Evolutionary conservation across 1,140 invertebrate species (phyloP), one percentile per base, ranked within the genome.

Genomic region (Leptinotarsa undecemlineata): DNA sequence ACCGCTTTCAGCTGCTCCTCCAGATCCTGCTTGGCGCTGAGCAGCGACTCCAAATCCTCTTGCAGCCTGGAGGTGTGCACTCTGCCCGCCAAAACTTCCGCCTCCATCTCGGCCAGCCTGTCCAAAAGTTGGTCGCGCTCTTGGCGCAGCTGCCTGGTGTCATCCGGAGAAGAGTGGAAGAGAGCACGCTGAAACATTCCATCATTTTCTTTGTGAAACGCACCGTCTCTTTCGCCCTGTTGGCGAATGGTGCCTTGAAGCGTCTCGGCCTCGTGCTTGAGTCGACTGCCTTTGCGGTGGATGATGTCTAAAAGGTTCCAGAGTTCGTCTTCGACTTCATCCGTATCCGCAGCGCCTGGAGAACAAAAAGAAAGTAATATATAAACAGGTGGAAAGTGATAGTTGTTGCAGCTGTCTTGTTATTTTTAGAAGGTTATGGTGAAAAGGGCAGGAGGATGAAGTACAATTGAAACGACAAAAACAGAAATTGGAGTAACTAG

Each of bases 241-340:
- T 78, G 85, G 73, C 63, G 84, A 76, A 72, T 82, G 79, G 82
- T 84, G 47, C 85, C 88, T 76, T 89, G 88, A 20, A 89, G 82
- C 26, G 87, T 87, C 75, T 92, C 91, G 20, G 92, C 90, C 81
- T 95, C 93, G 73, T 94, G 90, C 74, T 93, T 88, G 77, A 95
- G 87, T 57, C 91, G 87, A 19, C 90, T 91, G 0, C 93, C 93
- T 79, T 94, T 93, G 26, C 91, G 86, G 76, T 96, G 93, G 78
- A 95, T 95, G 76, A 94, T 91, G 82, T 96, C 94, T 68, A 96
- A 87, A 33, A 96, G 87, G 77, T 93, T 93, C 90, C 93, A 94
- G 14, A 96, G 87, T 81, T 96, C 94, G 81, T 95, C 94, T 82
- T 95, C 93, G 19, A 88, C 88, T 74, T 91, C 90, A 73, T 87